Conservation (phyloP, 2,888 invertebrate genomes). For the Xestia xanthographa region DNA sequence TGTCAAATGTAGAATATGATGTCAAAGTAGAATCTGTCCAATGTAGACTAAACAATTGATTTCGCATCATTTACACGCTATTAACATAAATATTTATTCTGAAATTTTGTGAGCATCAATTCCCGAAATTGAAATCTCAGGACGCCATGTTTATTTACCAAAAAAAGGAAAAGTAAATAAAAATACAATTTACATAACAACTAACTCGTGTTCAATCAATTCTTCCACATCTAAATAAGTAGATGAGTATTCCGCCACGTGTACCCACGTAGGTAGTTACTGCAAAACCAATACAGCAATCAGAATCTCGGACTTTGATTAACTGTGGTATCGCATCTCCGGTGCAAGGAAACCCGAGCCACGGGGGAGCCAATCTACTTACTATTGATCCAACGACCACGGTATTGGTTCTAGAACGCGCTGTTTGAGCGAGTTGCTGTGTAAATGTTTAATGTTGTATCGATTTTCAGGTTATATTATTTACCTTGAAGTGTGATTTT, state of each 20-base stretch:
- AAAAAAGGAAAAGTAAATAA: neutral
- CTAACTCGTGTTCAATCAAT: neutral
- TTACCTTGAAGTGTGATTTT: neutral
- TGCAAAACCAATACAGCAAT: conserved; percentile 20
- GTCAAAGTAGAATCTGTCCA: no score
- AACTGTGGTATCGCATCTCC: conserved; percentile 47
- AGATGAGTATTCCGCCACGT: neutral
- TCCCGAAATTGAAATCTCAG: neutral
- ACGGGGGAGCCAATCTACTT: conserved; percentile 57
- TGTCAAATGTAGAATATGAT: no score
- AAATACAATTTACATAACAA: neutral
- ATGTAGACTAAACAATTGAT: no score
- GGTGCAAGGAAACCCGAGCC: conserved; percentile 59
- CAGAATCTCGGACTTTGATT: conserved; percentile 39
- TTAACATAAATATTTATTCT: neutral
- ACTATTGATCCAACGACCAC: conserved; percentile 56
- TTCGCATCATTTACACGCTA: neutral
- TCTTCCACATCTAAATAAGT: neutral
- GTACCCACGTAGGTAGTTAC: conserved; percentile 2
- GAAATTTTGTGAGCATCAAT: neutral
- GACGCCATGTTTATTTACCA: neutral
- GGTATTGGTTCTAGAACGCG: conserved; percentile 22
- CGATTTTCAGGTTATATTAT: conserved; percentile 30
- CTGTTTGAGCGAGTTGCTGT: conserved; percentile 13
- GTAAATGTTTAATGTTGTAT: conserved; percentile 55